Evolutionary conservation across 2,113 vertebrate species (phyloP), one percentile per base, ranked within the genome.

Genomic region (Halcyon malimbica): DNA sequence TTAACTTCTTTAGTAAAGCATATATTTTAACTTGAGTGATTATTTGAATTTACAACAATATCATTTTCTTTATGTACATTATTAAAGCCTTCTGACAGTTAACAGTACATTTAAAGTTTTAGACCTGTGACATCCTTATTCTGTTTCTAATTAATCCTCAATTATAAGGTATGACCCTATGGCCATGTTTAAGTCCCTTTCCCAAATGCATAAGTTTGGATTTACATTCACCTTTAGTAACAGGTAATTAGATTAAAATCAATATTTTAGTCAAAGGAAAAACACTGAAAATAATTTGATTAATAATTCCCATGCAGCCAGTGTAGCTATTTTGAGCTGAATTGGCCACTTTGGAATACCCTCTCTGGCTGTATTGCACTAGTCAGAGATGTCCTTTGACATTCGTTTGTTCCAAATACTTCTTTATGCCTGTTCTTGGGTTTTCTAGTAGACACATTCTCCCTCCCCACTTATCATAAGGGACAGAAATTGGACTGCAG

Each of bases 91-190:
- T 95, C 64, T 86, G 6, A 80, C 73, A 88, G 62, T 81, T 81
- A 74, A 87, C 6, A 81, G 5, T 28, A 6, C 19, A 63, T 86
- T 95, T 86, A 71, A 53, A 80, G 53, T 85, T 85, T 87, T 67
- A 93, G 41, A 80, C 11, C 62, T 67, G 25, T 89, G 53, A 63
- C 33, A 95, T 85, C 70, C 67, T 93, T 78, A 68, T 41, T 88
- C 31, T 87, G 60, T 46, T 96, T 84, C 42, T 82, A 96, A 95
- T 95, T 96, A 94, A 93, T 16, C 35, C 48, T 94, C 59, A 65
- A 6, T 80, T 92, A 74, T 41, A 79, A 94, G 56, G 35, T 56
- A 29, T 88, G 76, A 90, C 48, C 83, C 48, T 53, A 12, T 19
- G 50, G 25, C 25, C 17, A 37, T 33, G 9, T 41, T 92, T 63